These are phyloP conservation scores for Thalassaphorura encarpata DNA, from an alignment of 1,140 invertebrate genomes.

Conservation along the genomic window DNA sequence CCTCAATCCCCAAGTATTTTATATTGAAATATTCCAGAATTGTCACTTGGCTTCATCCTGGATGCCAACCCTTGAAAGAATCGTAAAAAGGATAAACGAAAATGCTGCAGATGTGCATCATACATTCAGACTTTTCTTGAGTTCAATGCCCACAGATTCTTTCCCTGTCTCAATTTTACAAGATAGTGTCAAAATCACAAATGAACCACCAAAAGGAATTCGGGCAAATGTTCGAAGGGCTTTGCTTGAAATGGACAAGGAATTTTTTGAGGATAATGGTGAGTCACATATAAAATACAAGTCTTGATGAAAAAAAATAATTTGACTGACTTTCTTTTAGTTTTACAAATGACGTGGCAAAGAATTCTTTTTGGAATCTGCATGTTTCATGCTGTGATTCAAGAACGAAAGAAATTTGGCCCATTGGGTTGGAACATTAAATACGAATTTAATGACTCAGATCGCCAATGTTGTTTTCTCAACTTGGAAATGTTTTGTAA, in stretches of 20 bases:
- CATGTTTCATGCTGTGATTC: conserved; percentile 71
- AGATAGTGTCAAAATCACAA: conserved; percentile 86
- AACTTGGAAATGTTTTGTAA: conserved; percentile 74
- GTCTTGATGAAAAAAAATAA: background rate
- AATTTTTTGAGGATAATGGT: conserved; percentile 73
- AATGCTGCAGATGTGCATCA: conserved; percentile 49
- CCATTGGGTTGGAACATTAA: conserved; percentile 82
- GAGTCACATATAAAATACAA: conserved; percentile 32
- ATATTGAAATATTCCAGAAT: no score
- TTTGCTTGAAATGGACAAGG: conserved; percentile 60
- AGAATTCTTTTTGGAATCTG: conserved; percentile 45
- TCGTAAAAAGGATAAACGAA: conserved; percentile 57
- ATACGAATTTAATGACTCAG: conserved; percentile 82
- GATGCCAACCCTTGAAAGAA: conserved; percentile 65
- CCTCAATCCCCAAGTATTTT: no score
- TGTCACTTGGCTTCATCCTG: conserved; percentile 71
- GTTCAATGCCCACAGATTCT: conserved; percentile 70
- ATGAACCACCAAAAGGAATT: conserved; percentile 81
- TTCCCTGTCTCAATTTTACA: conserved; percentile 85
- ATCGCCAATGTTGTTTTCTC: conserved; percentile 73
- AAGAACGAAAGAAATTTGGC: conserved; percentile 83
- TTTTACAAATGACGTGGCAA: background rate
- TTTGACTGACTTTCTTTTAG: background rate
- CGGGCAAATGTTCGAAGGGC: conserved; percentile 63
- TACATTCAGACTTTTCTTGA: conserved; percentile 72